These are phyloP conservation scores for Takifugu flavidus DNA, from an alignment of 2,113 vertebrate genomes.

Conservation along the genomic window DNA sequence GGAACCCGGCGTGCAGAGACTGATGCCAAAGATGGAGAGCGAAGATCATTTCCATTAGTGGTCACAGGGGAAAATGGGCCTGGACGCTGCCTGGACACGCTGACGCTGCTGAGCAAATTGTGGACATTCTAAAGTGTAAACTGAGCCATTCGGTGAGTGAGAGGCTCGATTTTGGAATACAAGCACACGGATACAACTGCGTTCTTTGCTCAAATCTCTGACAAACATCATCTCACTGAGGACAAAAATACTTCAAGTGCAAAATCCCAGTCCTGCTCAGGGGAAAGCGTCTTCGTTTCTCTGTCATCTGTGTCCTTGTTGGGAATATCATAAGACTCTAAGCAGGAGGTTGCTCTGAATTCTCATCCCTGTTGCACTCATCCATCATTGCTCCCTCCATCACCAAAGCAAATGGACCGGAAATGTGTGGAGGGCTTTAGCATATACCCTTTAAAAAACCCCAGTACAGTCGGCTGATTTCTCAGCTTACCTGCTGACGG, in stretches of 20 bases:
- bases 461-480: constrained; percentile 21
- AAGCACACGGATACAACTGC: constrained; percentile 38
- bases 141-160: constrained; percentile 8
- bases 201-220: constrained; percentile 16
- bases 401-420: constrained; percentile 34
- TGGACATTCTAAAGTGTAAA: constrained; percentile 35
- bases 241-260: constrained; percentile 30
- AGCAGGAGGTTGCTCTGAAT: constrained; percentile 58
- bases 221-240: constrained; percentile 14
- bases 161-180: constrained; percentile 37
- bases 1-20: constrained; percentile 41
- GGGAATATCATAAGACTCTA: constrained; percentile 59
- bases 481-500: constrained; percentile 11
- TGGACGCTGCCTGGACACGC: constrained; percentile 33
- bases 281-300: constrained; percentile 37
- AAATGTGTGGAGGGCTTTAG: constrained; percentile 33
- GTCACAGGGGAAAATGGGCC: constrained; percentile 46
- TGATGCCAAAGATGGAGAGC: constrained; percentile 49
- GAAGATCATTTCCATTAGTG: constrained; percentile 59
- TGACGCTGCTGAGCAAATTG: constrained; percentile 42
- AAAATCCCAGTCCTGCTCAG: constrained; percentile 40
- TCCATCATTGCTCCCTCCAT: constrained; percentile 31
- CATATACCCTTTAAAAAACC: constrained; percentile 9
- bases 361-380: constrained; percentile 40
- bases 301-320: constrained; percentile 38